Base-by-base conservation (phyloP, 2,797 vertebrate genomes). In the Gadopsis marmoratus region DNA sequence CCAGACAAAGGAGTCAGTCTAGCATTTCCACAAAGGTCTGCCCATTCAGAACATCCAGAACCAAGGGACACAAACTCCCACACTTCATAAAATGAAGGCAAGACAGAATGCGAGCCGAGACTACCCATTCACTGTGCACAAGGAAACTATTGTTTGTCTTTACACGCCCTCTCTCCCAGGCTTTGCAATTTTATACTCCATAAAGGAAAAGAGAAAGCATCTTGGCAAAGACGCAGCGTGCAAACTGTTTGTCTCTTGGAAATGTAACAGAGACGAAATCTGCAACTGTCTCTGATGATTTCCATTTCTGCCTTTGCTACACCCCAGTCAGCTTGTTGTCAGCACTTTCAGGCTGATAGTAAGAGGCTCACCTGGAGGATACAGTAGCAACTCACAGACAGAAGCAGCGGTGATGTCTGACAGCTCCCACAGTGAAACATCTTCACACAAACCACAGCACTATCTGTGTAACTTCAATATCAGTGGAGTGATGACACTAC, bases 111-210 rank as follows among this genome's bases (percentile, higher is more conserved):
- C 51, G 59, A 83, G 82, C 74, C 16, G 77, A 89, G 71, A 61
- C 75, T 75, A 78, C 81, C 88, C 89, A 73, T 88, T 93, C 90
- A 89, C 76, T 78, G 72, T 60, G 50, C 82, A 95, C 92, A 95
- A 95, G 91, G 88, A 91, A 91, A 75, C 87, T 87, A 91, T 95
- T 95, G 93, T 95, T 91, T 93, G 82, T 88, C 83, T 87, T 85
- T 74, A 71, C 78, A 86, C 74, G 33, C 86, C 74, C 73, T 91
- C 81, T 77, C 86, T 89, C 85, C 51, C 65, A 58, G 74, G 84
- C 81, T 83, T 65, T 86, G 48, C 0, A 47, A 86, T 80, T 83
- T 79, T 86, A 76, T 82, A 65, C 75, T 87, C 53, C 66, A 61
- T 81, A 84, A 88, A 85, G 75, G 75, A 67, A 74, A 59, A 60